A percentile compares a stretch with the other conserved stretches of the same genome.
phyloP scores from a whole-genome alignment of 2,113 vertebrate genomes.

The Zapornia atra region DNA sequence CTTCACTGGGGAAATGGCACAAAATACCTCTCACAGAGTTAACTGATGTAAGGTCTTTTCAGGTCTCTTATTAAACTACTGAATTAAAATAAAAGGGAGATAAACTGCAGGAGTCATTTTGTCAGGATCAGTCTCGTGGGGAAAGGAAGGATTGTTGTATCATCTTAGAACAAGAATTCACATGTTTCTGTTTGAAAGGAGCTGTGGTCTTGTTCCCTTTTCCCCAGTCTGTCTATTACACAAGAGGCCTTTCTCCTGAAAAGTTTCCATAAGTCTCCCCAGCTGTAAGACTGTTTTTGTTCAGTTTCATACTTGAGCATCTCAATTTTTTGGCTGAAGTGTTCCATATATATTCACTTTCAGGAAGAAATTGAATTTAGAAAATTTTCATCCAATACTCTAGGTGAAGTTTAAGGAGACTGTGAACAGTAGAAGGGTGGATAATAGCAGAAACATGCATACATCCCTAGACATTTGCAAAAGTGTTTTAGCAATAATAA shows the following conservation, averaged over 20 bases:
- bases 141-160: neutral
- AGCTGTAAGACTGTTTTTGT: neutral
- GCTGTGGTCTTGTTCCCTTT: neutral
- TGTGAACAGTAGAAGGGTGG: neutral
- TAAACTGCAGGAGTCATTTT: neutral
- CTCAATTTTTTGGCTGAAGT: neutral
- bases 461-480: neutral
- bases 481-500: neutral
- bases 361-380: neutral
- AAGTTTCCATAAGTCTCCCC: neutral
- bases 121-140: neutral
- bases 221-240: neutral
- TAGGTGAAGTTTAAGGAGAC: neutral
- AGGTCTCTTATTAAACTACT: neutral
- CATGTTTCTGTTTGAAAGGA: neutral
- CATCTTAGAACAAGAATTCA: neutral
- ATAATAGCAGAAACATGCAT: neutral
- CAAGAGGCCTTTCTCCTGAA: neutral
- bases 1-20: neutral
- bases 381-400: neutral
- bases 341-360: neutral
- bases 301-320: accelerated
- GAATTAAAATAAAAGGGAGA: neutral
- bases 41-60: neutral
- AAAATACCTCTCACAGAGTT: neutral